A percentile compares a stretch with the other conserved stretches of the same genome.
phyloP scores from a whole-genome alignment of 1,140 invertebrate genomes.

The Penaeus indicus region DNA sequence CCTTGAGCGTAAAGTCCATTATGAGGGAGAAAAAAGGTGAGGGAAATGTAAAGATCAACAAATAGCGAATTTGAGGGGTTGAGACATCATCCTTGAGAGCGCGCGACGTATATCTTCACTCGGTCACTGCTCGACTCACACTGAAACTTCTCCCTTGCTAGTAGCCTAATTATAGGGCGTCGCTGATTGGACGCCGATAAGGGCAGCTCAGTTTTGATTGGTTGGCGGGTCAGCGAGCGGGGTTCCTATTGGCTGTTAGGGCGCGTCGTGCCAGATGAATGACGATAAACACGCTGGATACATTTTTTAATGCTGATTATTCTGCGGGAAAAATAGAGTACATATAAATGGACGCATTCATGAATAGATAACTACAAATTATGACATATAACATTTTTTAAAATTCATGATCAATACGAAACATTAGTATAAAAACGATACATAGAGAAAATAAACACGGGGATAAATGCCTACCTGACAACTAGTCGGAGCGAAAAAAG shows the following conservation, averaged over 20 bases:
- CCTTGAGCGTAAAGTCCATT: constrained; percentile 35
- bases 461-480: constrained; percentile 1
- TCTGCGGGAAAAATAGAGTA: neutral
- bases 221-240: constrained; percentile 18
- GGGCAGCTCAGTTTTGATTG: constrained; percentile 42
- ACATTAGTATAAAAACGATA: neutral
- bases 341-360: neutral
- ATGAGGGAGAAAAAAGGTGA: neutral
- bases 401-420: neutral
- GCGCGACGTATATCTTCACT: neutral
- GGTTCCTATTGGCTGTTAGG: constrained; percentile 40
- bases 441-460: neutral
- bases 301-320: neutral
- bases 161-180: constrained; percentile 54
- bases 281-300: constrained; percentile 3
- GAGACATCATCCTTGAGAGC: constrained; percentile 7
- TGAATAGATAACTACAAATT: neutral
- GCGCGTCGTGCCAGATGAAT: constrained; percentile 39
- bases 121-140: constrained; percentile 39
- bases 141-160: constrained; percentile 25
- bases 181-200: constrained; percentile 56
- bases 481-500: constrained; percentile 20
- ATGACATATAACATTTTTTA: neutral
- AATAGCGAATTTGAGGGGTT: neutral
- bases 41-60: too few species aligned